Evolutionary conservation across 2,113 vertebrate genomes (phyloP).

Genomic region (Cygnus atratus): DNA sequence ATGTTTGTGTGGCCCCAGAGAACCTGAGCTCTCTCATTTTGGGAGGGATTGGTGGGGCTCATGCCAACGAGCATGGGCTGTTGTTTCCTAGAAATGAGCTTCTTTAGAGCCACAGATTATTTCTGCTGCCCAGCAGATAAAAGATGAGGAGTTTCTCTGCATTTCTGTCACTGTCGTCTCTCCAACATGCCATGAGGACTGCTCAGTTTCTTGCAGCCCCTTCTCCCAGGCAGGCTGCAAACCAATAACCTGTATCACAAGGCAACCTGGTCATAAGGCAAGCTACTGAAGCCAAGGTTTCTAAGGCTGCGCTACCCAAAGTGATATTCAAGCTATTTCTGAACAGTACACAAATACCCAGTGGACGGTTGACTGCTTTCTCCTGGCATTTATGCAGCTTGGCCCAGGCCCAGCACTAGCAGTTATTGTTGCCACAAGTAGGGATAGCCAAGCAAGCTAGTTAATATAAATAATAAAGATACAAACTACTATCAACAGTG

Average conservation of each 20-base stretch:
- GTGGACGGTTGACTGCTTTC: not conserved
- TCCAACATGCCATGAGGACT: not conserved
- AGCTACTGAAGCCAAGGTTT: rapidly evolving
- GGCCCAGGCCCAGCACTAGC: not conserved
- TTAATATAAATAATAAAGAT: slow-evolving; percentile 43
- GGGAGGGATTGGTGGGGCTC: not conserved
- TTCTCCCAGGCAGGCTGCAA: not conserved
- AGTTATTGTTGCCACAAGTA: not conserved
- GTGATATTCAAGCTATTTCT: not conserved
- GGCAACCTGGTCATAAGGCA: not conserved
- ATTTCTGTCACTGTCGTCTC: not conserved
- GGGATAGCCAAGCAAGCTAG: not conserved
- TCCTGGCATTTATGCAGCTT: not conserved
- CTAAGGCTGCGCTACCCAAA: not conserved
- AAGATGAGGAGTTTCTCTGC: not conserved
- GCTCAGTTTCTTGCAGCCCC: not conserved
- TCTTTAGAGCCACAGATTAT: not conserved
- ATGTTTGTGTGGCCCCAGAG: not conserved
- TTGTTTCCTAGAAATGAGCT: not conserved
- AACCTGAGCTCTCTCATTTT: not conserved
- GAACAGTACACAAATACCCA: not conserved
- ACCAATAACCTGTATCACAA: not conserved
- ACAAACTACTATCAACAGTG: slow-evolving; percentile 32
- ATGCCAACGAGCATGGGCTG: not conserved
- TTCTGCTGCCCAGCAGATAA: not conserved